Percentiles rank a stretch among this genome's conserved stretches.
Conservation (phyloP, 2,113 vertebrate species). For the Apus apus region DNA sequence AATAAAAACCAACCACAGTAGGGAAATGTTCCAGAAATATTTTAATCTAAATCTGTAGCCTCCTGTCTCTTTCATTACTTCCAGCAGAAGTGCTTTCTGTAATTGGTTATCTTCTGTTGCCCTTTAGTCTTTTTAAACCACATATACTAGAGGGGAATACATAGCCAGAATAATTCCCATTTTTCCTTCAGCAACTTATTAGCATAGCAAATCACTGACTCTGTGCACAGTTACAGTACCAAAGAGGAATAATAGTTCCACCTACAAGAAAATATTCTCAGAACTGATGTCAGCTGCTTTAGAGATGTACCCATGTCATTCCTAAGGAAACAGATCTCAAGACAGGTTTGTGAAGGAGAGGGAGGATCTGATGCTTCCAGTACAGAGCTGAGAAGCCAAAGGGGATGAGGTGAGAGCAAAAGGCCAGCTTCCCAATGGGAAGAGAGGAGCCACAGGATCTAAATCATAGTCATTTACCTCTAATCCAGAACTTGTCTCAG, state of each 20-base stretch:
- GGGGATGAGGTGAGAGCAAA: background rate
- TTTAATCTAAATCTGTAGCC: background rate
- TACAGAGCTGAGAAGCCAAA: background rate
- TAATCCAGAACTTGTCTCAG: background rate
- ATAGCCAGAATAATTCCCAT: background rate
- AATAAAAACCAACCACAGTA: background rate
- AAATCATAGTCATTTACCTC: background rate
- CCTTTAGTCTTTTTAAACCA: background rate
- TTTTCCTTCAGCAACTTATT: background rate
- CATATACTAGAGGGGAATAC: background rate
- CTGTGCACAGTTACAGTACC: background rate
- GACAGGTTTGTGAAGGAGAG: background rate
- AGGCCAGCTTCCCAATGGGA: background rate
- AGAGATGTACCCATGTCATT: background rate
- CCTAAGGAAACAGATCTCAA: background rate
- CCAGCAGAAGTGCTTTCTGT: background rate
- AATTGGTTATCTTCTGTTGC: background rate
- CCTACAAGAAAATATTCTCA: conserved; percentile 63
- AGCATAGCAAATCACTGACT: conserved; percentile 3
- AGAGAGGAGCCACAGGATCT: background rate
- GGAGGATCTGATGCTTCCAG: background rate
- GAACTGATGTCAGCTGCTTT: conserved; percentile 33
- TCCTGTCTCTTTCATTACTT: background rate
- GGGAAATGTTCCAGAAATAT: background rate
- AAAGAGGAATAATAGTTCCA: conserved; percentile 43